Conservation (phyloP, 2,113 vertebrate genomes). For the Euleptes europaea region DNA sequence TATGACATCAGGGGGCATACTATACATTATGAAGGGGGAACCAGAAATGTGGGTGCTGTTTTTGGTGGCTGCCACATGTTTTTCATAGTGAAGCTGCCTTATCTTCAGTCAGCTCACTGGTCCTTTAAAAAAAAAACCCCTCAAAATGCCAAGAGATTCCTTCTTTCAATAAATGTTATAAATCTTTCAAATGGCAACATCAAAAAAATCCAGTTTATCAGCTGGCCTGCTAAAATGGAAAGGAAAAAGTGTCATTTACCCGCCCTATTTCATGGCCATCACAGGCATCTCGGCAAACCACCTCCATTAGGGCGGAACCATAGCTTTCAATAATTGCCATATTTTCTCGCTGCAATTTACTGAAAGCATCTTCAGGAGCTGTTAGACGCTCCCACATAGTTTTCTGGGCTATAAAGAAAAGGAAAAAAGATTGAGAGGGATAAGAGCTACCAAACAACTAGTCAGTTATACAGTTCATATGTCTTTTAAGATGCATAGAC, state of each 20-base stretch:
- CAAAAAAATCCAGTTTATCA: neutral
- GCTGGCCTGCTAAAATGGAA: neutral
- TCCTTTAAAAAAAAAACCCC: neutral
- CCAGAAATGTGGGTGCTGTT: neutral
- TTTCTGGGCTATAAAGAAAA: conserved; percentile 77
- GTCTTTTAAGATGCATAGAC: neutral
- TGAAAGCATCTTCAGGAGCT: conserved; percentile 93
- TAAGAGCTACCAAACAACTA: neutral
- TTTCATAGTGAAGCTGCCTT: neutral
- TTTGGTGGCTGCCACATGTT: neutral
- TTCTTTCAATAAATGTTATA: neutral
- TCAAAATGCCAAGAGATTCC: neutral
- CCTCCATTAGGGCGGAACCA: conserved; percentile 94
- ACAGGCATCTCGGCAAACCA: conserved; percentile 94
- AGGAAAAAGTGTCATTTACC: conserved; percentile 68
- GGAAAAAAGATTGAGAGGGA: conserved; percentile 17
- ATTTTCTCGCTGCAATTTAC: conserved; percentile 94
- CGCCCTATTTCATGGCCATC: conserved; percentile 96
- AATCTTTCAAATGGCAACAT: neutral
- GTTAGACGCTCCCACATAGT: conserved; percentile 97
- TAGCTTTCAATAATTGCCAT: conserved; percentile 95
- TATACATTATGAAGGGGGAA: neutral
- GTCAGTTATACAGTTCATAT: neutral
- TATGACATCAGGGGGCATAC: neutral
- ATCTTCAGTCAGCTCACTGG: no score